phyloP scores from a whole-genome alignment of 2,113 vertebrate genomes.

The Centrocercus urophasianus region DNA sequence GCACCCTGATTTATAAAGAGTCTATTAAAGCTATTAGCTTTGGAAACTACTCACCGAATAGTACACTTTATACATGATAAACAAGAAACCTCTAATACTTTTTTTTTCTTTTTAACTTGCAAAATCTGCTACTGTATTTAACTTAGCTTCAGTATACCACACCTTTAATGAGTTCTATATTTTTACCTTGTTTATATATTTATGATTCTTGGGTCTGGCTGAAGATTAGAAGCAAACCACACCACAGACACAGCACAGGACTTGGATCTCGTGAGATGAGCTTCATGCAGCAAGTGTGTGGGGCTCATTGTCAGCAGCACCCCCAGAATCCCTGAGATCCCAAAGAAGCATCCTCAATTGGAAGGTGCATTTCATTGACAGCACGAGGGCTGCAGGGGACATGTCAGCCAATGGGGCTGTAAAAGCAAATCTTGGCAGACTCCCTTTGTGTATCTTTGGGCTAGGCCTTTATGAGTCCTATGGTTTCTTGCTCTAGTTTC shows the following conservation, averaged over 20 bases:
- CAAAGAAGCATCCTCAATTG: neutral
- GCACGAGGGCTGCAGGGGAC: neutral
- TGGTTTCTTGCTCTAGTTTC: neutral
- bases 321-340: accelerated
- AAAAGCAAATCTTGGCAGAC: neutral
- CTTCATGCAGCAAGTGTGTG: neutral
- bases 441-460: accelerated
- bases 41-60: neutral
- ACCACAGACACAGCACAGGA: slow-evolving; percentile 37
- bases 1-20: neutral
- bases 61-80: neutral
- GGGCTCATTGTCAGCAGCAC: neutral
- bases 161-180: neutral
- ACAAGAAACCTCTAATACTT: neutral
- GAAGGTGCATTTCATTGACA: neutral
- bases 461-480: neutral
- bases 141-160: neutral
- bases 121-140: slow-evolving; percentile 31
- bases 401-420: neutral
- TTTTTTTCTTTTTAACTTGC: neutral
- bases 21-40: neutral
- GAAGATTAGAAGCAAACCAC: slow-evolving; percentile 40
- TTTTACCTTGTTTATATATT: slow-evolving; percentile 36
- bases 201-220: slow-evolving; percentile 23
- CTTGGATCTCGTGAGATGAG: slow-evolving; percentile 7